Base-by-base conservation (phyloP, 2,888 invertebrate species). In the Lochmaea capreae region DNA sequence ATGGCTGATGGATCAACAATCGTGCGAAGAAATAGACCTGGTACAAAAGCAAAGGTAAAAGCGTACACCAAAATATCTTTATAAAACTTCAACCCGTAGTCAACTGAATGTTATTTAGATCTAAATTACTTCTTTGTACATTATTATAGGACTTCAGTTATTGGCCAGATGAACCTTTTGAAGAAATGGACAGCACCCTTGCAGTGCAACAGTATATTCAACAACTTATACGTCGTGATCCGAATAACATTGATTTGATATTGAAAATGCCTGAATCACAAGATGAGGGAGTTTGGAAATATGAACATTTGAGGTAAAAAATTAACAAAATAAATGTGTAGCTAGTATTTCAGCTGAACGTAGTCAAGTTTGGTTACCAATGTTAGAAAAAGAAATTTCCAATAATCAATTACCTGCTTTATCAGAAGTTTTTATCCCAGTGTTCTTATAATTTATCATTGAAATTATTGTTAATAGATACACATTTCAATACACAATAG, bases 271-370 rank as follows among this genome's bases (percentile, higher is more conserved):
- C 99, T 2, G 98, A 98, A 81, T 94, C 95, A 22, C 98, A 98
- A 88, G 98, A 99, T 86, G 98, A 98, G 87, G 98, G 99, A 54
- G 99, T 99, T 65, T 99, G 99, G 99, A 99, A 99, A 89, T 99
- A 99, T 87, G 99, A 99, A 89, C 99, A 99, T 89, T 90, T 99
- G 74, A 92, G 95, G 95, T 95, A 87, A n/a, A n/a, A n/a, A n/a
- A n/a, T n/a, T n/a, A n/a, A n/a, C n/a, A n/a, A n/a, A n/a, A n/a
- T n/a, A n/a, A n/a, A n/a, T n/a, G n/a, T n/a, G n/a, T n/a, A n/a
- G n/a, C n/a, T n/a, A n/a, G n/a, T n/a, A n/a, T n/a, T n/a, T n/a
- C n/a, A n/a, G n/a, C n/a, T n/a, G n/a, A n/a, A n/a, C n/a, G n/a
- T n/a, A n/a, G n/a, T n/a, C n/a, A n/a, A n/a, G n/a, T n/a, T n/a